These are phyloP conservation scores for Pseudopipra pipra DNA, from an alignment of 2,113 vertebrate species.

Conservation along the genomic window DNA sequence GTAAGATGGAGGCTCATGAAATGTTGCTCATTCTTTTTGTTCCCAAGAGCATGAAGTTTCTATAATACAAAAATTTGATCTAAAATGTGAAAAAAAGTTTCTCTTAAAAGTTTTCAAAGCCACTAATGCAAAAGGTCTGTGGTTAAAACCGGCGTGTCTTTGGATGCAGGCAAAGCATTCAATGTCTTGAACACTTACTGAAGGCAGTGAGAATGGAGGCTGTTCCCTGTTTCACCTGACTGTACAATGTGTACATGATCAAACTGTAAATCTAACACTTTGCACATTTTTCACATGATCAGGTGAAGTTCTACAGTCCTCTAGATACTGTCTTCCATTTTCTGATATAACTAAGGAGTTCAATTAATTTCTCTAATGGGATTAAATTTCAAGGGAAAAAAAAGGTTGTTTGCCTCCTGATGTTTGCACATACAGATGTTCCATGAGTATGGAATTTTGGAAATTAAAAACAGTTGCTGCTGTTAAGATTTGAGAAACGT, in stretches of 20 bases:
- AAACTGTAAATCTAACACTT: background rate
- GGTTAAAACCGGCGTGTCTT: background rate
- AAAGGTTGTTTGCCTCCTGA: background rate
- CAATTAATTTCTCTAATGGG: background rate
- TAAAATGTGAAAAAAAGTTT: background rate
- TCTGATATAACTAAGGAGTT: background rate
- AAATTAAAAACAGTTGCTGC: background rate
- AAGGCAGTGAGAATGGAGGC: background rate
- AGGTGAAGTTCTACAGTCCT: background rate
- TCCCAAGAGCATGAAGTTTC: background rate
- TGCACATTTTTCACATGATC: background rate
- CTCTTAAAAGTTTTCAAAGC: background rate
- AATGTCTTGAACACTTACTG: background rate
- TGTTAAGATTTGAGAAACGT: background rate
- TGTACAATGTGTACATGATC: background rate
- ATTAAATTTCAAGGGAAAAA: background rate
- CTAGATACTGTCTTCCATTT: background rate
- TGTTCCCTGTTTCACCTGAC: background rate
- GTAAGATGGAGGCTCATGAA: constrained; percentile 71
- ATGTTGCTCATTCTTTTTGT: background rate
- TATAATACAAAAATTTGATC: background rate
- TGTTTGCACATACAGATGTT: background rate
- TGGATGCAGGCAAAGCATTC: background rate
- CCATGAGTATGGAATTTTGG: background rate
- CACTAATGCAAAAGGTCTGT: background rate